Conservation (phyloP, 2,888 invertebrate species). For the Morinoia aosen region DNA sequence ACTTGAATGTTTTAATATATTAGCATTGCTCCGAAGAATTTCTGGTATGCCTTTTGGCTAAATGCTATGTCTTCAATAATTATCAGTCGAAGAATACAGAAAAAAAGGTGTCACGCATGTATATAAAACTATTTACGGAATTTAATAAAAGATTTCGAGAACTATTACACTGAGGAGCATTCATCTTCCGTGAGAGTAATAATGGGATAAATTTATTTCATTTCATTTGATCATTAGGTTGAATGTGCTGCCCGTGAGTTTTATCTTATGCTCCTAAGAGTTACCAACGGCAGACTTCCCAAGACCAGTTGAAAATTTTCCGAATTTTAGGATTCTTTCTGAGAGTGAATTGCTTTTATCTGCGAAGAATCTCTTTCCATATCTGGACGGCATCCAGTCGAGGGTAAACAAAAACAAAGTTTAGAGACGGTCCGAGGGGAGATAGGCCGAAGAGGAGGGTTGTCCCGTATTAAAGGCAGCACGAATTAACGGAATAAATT, state of each 20-base stretch:
- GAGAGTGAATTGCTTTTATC: not conserved
- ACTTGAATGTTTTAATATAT: too few relatives aligned
- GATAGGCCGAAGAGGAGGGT: slow-evolving; percentile 38
- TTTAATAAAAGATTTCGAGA: not conserved
- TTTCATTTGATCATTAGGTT: not conserved
- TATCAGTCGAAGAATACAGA: too few relatives aligned
- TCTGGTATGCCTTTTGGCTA: too few relatives aligned
- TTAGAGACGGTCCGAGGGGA: slow-evolving; percentile 47
- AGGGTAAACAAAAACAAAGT: slow-evolving; percentile 43
- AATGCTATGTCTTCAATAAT: too few relatives aligned
- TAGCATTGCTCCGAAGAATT: too few relatives aligned
- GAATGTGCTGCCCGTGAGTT: not conserved
- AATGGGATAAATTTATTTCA: not conserved
- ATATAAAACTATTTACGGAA: too few relatives aligned
- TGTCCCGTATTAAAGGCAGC: slow-evolving; percentile 40
- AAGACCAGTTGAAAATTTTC: not conserved
- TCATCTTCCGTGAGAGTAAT: not conserved
- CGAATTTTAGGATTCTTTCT: not conserved
- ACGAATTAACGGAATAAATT: slow-evolving; percentile 53
- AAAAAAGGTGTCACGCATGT: too few relatives aligned
- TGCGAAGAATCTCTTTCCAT: not conserved
- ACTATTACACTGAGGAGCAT: not conserved
- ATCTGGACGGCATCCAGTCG: slow-evolving; percentile 19
- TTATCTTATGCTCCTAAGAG: not conserved
- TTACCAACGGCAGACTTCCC: not conserved